These are phyloP conservation scores for Phoenicopterus ruber DNA, from an alignment of 2,113 vertebrate genomes.

Conservation along the genomic window DNA sequence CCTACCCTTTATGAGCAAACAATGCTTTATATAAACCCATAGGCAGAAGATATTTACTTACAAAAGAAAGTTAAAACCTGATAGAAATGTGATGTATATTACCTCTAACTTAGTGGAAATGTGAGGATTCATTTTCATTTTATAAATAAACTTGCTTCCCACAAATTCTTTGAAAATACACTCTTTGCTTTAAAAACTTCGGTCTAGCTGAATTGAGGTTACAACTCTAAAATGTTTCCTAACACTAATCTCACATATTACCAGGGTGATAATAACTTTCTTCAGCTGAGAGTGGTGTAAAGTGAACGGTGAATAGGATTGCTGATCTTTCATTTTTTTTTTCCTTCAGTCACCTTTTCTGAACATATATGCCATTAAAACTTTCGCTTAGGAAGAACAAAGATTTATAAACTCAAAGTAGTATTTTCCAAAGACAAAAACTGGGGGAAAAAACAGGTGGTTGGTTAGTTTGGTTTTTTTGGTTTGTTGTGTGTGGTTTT, in stretches of 20 bases:
- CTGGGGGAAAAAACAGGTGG: too few species aligned
- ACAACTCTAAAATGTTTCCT: slow-evolving; percentile 51
- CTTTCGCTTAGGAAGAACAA: background rate
- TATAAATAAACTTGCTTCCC: background rate
- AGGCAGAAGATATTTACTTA: slow-evolving; percentile 40
- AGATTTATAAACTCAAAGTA: background rate
- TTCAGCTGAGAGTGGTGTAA: slow-evolving; percentile 21
- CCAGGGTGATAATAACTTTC: slow-evolving; percentile 47
- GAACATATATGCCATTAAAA: background rate
- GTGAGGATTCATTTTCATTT: background rate
- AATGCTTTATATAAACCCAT: slow-evolving; percentile 47
- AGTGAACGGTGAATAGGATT: background rate
- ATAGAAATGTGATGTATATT: background rate
- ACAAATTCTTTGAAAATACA: background rate
- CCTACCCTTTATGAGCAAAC: slow-evolving; percentile 63
- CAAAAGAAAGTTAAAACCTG: slow-evolving; percentile 18
- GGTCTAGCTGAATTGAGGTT: slow-evolving; percentile 21
- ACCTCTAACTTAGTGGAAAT: background rate
- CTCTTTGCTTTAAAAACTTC: background rate
- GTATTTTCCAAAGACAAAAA: background rate
- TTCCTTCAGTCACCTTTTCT: slow-evolving; percentile 13
- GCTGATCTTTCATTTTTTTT: slow-evolving; percentile 49
- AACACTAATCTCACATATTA: slow-evolving; percentile 49
- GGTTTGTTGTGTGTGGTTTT: too few species aligned
- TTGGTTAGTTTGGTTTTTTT: background rate